Conservation (phyloP, 1,140 invertebrate genomes). For the Zaprionus lachaisei region DNA sequence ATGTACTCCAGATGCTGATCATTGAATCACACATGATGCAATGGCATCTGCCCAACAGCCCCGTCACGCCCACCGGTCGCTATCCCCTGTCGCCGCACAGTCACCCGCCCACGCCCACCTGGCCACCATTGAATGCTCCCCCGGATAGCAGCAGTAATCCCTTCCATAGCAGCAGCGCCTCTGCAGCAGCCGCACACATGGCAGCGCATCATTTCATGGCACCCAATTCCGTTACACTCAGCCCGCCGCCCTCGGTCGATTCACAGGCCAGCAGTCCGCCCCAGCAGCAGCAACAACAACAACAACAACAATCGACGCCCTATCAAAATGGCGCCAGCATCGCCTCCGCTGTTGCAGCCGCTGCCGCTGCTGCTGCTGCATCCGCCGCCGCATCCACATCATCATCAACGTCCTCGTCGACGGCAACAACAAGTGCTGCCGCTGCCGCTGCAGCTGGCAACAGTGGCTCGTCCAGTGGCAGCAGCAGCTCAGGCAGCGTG, state of each 20-base stretch:
- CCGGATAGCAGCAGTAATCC: constrained; percentile 86
- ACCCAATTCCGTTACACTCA: constrained; percentile 93
- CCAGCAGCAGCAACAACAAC: constrained; percentile 80
- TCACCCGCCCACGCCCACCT: constrained; percentile 91
- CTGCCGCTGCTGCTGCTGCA: constrained; percentile 27
- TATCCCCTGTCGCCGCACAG: constrained; percentile 92
- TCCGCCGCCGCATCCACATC: constrained; percentile 20
- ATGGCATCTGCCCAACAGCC: constrained; percentile 91
- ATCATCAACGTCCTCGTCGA: constrained; percentile 4
- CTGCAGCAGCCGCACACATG: constrained; percentile 84
- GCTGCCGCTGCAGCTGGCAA: constrained; percentile 12
- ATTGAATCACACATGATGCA: constrained; percentile 91
- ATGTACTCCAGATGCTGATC: constrained; percentile 94
- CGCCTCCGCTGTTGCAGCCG: constrained; percentile 15
- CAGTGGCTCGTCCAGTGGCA: constrained; percentile 59
- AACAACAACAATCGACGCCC: constrained; percentile 7
- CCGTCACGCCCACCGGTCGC: constrained; percentile 92
- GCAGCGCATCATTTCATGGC: constrained; percentile 88
- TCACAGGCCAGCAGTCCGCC: constrained; percentile 94
- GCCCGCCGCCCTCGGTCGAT: constrained; percentile 94
- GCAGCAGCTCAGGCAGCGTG: constrained; percentile 69
- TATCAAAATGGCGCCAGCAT: constrained; percentile 34
- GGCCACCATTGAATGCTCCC: constrained; percentile 87
- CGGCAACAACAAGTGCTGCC: constrained; percentile 29
- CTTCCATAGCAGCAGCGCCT: constrained; percentile 86